Percentiles rank a stretch among this genome's conserved stretches.
Conservation (phyloP, 1,140 invertebrate genomes). For the honey bee (Apis mellifera) region Amel_HAv3.1 CM009934.2:7598501-7599000, state of each 20-base stretch:
- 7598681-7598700: neutral
- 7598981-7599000: neutral
- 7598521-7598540: neutral
- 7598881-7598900: neutral
- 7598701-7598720: too few species aligned
- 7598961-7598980: neutral
- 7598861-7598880: slow-evolving; percentile 3
- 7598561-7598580: neutral
- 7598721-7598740: too few species aligned
- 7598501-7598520: neutral
- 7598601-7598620: too few species aligned
- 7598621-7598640: too few species aligned
- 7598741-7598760: too few species aligned
- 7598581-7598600: too few species aligned
- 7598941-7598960: neutral
- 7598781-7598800: neutral
- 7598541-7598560: neutral
- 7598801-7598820: neutral
- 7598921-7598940: neutral
- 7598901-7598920: neutral
- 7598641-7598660: neutral
- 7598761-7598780: neutral
- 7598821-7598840: too few species aligned
- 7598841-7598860: neutral
- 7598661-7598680: neutral